phyloP scores from a whole-genome alignment of 64 coral and sea anemone species.

The Actinia equina region DNA sequence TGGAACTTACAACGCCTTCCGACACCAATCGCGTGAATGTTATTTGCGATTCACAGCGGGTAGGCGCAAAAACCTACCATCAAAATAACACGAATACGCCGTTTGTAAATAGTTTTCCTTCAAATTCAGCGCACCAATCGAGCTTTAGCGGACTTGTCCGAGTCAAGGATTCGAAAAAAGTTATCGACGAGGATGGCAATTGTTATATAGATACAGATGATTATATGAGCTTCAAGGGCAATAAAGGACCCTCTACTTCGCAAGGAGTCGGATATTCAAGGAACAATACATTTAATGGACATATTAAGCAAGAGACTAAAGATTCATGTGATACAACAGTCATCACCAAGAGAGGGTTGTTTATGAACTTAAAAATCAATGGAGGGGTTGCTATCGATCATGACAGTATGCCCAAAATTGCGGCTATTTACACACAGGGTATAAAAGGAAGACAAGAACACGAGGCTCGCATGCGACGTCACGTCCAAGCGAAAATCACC shows the following conservation, averaged over 20 bases:
- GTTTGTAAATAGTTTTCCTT: neutral
- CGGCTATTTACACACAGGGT: neutral
- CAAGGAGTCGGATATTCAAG: neutral
- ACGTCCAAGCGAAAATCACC: neutral
- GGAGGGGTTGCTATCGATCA: slow-evolving; percentile 26
- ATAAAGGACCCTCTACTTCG: neutral
- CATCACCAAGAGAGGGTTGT: neutral
- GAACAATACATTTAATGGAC: slow-evolving; percentile 9
- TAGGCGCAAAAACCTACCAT: neutral
- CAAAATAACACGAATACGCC: neutral
- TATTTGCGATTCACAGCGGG: neutral
- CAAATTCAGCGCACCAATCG: neutral
- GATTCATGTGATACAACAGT: neutral
- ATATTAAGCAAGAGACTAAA: neutral
- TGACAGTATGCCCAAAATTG: slow-evolving; percentile 9
- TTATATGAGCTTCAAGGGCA: neutral
- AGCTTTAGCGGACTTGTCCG: neutral
- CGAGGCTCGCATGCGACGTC: neutral
- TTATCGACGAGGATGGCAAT: slow-evolving; percentile 24
- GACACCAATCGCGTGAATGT: slow-evolving; percentile 3
- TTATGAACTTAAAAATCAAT: slow-evolving; percentile 3
- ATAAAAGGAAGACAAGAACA: neutral
- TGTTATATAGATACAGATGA: slow-evolving; percentile 27
- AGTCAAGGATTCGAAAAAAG: slow-evolving; percentile 2
- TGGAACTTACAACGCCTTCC: neutral